phyloP scores from a whole-genome alignment of 2,113 vertebrate species.

The Xenopus laevis region DNA sequence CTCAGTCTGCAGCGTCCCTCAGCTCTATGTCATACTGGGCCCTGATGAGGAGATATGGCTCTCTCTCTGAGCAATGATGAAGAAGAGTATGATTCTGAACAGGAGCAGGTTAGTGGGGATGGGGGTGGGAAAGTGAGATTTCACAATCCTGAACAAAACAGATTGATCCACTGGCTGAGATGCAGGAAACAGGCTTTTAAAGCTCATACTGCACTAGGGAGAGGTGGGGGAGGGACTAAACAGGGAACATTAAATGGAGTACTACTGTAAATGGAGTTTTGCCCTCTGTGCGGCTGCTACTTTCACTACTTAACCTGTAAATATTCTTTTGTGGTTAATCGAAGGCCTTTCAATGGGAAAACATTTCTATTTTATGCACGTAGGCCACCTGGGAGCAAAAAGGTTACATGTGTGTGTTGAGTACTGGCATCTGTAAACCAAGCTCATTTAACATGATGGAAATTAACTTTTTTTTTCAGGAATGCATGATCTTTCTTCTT shows the following conservation, averaged over 20 bases:
- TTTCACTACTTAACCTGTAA: too few relatives aligned
- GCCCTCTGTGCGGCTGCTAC: too few relatives aligned
- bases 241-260: not conserved
- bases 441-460: too few relatives aligned
- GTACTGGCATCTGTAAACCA: too few relatives aligned
- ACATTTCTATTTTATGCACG: too few relatives aligned
- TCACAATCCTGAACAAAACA: not conserved
- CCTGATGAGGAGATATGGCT: constrained; percentile 79
- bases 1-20: constrained; percentile 64
- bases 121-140: too few relatives aligned
- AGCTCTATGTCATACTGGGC: constrained; percentile 79
- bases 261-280: not conserved
- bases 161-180: not conserved
- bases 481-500: too few relatives aligned
- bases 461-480: too few relatives aligned
- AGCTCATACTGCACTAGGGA: not conserved
- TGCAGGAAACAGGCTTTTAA: constrained; percentile 1
- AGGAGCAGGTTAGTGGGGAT: constrained; percentile 74
- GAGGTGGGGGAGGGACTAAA: constrained; percentile 23
- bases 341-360: too few relatives aligned
- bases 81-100: constrained; percentile 88
- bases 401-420: too few relatives aligned
- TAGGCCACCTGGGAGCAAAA: too few relatives aligned
- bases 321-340: too few relatives aligned
- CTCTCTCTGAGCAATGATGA: constrained; percentile 86